Evolutionary conservation across 1,140 invertebrate species (phyloP).

Genomic region (Venustaconcha ellipsiformis): DNA sequence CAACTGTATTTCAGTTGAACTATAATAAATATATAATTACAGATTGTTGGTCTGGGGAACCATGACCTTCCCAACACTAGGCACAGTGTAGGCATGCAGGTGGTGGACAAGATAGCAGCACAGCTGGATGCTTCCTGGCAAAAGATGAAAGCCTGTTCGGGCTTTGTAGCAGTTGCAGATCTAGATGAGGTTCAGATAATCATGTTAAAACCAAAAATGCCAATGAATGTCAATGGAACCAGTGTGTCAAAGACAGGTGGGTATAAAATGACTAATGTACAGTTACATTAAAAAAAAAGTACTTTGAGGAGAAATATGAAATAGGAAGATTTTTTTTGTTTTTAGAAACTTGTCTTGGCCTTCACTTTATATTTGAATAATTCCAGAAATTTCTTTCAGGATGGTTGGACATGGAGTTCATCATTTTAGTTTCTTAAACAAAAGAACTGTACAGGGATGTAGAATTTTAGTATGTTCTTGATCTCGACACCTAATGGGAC

Average conservation of each 20-base stretch:
- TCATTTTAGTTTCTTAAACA: too few relatives aligned
- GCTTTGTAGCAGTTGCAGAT: constrained; percentile 20
- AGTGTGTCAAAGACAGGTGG: constrained; percentile 46
- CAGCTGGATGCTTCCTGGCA: constrained; percentile 11
- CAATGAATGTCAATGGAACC: constrained; percentile 44
- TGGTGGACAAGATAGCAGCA: constrained; percentile 28
- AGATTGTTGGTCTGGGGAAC: constrained; percentile 47
- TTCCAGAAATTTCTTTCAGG: too few relatives aligned
- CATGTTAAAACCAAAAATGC: constrained; percentile 38
- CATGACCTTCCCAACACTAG: constrained; percentile 28
- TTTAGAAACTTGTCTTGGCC: too few relatives aligned
- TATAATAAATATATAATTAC: neutral
- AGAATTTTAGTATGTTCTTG: too few relatives aligned
- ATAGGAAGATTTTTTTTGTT: too few relatives aligned
- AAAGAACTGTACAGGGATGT: too few relatives aligned
- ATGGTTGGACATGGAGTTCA: too few relatives aligned
- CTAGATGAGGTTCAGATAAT: constrained; percentile 20
- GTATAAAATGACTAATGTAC: neutral
- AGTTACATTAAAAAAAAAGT: too few relatives aligned
- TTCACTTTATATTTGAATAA: too few relatives aligned
- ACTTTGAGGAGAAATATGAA: too few relatives aligned
- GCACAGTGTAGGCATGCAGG: constrained; percentile 43
- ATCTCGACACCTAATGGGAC: too few relatives aligned
- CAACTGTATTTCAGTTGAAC: too few relatives aligned
- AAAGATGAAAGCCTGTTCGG: constrained; percentile 22